Evolutionary conservation across 2,888 invertebrate species (phyloP), one percentile per base, ranked within the genome.

Genomic region (Orchestes rusci): DNA sequence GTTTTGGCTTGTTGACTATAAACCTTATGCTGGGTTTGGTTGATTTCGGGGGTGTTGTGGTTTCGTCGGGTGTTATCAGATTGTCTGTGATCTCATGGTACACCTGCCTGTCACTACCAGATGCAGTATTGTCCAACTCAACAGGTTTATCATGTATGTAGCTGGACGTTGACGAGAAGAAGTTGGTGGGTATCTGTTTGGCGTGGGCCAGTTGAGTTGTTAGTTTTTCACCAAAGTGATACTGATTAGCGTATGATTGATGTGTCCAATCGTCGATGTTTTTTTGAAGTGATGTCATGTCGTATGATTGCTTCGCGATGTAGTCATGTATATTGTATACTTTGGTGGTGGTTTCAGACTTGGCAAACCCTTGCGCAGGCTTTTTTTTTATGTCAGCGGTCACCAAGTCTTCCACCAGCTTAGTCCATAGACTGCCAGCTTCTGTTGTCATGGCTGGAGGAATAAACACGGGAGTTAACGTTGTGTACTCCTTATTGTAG

Each of bases 231-330:
- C 51, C 71, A 73, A 45, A 69, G 65, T 49, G 67, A 16, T 44
- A 18, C 3, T 34, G 67, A 43, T 74, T 73, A 1, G 80, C 76
- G 63, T 76, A 85, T 56, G 82, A 81, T 67, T 83, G 81, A 56
- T 80, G 81, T 0, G 88, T 89, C 89, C 89, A 89, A 51, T 82
- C 82, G 56, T 89, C 86, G 43, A 89, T 89, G 54, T 84, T 87
- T 55, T 85, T 84, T 61, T 88, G 88, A 27, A 89, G 68, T 59
- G 80, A 78, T 10, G 79, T 74, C 10, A 86, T 75, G 60, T 88
- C 86, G 56, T 84, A 82, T 0, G 79, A 73, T 19, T 34, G 67
- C 13, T 50, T 67, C 41, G 67, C 67, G 0, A 76, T 59, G 15
- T 76, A 60, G 48, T 76, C 74, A 19, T 71, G 66, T 5, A 77